Base-by-base conservation (phyloP, 1,140 invertebrate genomes). In the Oryctes rhinoceros region DNA sequence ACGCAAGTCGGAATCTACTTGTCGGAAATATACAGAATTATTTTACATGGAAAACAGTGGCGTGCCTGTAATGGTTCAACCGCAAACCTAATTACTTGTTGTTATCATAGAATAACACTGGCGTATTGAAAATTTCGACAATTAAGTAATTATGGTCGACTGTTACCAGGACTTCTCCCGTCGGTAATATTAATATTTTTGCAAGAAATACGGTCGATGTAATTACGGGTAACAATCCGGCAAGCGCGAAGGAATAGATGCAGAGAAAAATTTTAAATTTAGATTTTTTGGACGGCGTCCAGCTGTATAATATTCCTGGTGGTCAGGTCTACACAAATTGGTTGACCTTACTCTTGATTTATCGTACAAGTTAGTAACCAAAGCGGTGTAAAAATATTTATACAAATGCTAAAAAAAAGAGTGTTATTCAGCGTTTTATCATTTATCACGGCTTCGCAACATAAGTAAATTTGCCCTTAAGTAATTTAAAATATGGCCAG, bases 271-370 rank as follows among this genome's bases (percentile, higher is more conserved):
- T 59, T 18, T 59, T 20, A 59, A 59, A 59, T 59, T 59, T 59
- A 59, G 5, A 59, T 59, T 59, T 59, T 59, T 59, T 44, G 53
- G 53, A 59, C 53, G 53, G 53, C 15, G 53, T 59, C 53, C 53
- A 59, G 53, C 53, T 18, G 53, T 59, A n/a, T 59, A 59, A 59
- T 59, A 18, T 59, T 59, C 53, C 53, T 59, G 18, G 53, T 59
- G 18, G 53, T 18, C 53, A 59, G 18, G 53, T 18, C 53, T 3
- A 59, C 53, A 59, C n/a, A 59, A 59, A 59, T 59, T 59, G 15
- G 53, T 5, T 59, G 53, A 59, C 53, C 53, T 59, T 59, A 59
- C 13, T 59, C 53, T 59, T 59, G 53, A 59, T 59, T 59, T 59
- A 59, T 59, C 18, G 18, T 59, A 6, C 6, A 59, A 15, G 53